A percentile compares a stretch with the other conserved stretches of the same genome.
Evolutionary conservation across 2,888 invertebrate species (phyloP).

Genomic region (Crocallis elinguaria): DNA sequence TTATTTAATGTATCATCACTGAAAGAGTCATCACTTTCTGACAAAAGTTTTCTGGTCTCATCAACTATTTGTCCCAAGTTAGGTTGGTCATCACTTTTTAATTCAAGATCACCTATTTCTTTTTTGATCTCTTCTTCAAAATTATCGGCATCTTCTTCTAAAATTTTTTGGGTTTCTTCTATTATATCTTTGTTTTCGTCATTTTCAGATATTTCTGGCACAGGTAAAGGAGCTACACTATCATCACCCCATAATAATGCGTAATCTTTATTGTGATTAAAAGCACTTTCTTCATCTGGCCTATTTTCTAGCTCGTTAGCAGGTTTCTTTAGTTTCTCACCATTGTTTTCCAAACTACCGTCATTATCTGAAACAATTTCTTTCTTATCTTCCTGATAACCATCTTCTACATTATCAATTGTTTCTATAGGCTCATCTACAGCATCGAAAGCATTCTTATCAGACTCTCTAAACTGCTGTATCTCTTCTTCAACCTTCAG

Average conservation of each 20-base stretch:
- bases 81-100: neutral
- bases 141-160: conserved; percentile 30
- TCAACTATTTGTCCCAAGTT: conserved; percentile 26
- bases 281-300: conserved; percentile 18
- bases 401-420: conserved; percentile 43
- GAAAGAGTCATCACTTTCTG: conserved; percentile 18
- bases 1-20: conserved; percentile 7
- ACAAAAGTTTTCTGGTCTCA: conserved; percentile 29
- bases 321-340: conserved; percentile 20
- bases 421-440: conserved; percentile 17
- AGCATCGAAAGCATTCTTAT: conserved; percentile 23
- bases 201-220: conserved; percentile 23
- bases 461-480: conserved; percentile 28
- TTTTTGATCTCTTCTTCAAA: conserved; percentile 13
- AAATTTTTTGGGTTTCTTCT: conserved; percentile 34
- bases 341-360: conserved; percentile 15
- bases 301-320: conserved; percentile 21
- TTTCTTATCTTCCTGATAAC: conserved; percentile 14
- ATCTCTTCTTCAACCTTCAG: conserved; percentile 33
- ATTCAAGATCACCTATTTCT: neutral
- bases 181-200: conserved; percentile 24
- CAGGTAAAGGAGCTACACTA: conserved; percentile 33
- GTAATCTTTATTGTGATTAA: conserved; percentile 31
- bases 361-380: conserved; percentile 9
- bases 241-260: conserved; percentile 37